Evolutionary conservation across 1,140 invertebrate genomes (phyloP).

Genomic region (Musca vetustissima): DNA sequence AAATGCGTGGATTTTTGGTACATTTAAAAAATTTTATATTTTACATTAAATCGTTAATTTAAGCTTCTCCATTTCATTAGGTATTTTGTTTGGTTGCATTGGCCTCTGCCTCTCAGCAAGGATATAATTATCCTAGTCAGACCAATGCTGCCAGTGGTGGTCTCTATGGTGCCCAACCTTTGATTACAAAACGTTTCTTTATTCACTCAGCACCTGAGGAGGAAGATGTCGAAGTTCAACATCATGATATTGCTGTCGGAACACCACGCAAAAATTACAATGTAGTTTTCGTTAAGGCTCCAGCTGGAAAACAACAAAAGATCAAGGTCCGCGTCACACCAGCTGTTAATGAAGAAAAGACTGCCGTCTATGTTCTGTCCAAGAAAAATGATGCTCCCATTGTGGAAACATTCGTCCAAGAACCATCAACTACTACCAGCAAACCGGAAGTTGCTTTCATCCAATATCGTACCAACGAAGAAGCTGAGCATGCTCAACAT

Average conservation of each 20-base stretch:
- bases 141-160: too few species aligned
- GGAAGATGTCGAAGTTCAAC: slow-evolving; percentile 3
- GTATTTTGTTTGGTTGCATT: too few species aligned
- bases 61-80: too few species aligned
- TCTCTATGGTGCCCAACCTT: too few species aligned
- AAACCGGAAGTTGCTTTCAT: slow-evolving; percentile 74
- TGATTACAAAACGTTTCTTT: slow-evolving; percentile 27
- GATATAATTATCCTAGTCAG: too few species aligned
- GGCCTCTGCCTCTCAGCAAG: too few species aligned
- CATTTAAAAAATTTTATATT: too few species aligned
- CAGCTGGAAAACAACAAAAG: slow-evolving; percentile 65
- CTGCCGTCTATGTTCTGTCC: slow-evolving; percentile 76
- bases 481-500: slow-evolving; percentile 34
- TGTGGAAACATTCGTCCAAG: slow-evolving; percentile 19
- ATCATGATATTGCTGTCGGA: slow-evolving; percentile 22
- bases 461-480: slow-evolving; percentile 66
- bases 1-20: too few species aligned
- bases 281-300: slow-evolving; percentile 82
- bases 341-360: slow-evolving; percentile 71
- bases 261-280: slow-evolving; percentile 75
- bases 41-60: too few species aligned
- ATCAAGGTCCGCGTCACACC: slow-evolving; percentile 65
- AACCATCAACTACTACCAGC: slow-evolving; percentile 12
- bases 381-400: slow-evolving; percentile 58
- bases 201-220: slow-evolving; percentile 32